Evolutionary conservation across 2,888 invertebrate species (phyloP), one percentile per base, ranked within the genome.

Genomic region (Pedicia rivosa): DNA sequence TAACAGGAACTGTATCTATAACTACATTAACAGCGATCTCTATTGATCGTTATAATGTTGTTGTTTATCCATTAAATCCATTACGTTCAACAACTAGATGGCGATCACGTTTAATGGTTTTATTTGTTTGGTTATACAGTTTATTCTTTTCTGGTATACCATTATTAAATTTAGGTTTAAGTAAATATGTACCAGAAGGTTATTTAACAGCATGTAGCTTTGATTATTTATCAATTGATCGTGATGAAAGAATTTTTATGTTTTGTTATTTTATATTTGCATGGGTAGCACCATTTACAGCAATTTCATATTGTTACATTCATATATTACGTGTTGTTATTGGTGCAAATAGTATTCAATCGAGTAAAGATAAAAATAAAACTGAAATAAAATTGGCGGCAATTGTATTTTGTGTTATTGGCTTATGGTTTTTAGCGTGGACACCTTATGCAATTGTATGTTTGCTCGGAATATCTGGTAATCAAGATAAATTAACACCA

Each of bases 191-290:
- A 12, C 83, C 86, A 5, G 87, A 87, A 56, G 86, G 83, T 2
- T 83, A 73, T 52, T 67, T 86, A 40, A 84, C 82, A 14, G 79
- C 80, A 48, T 88, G 87, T 59, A 80, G 84, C 50, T 87, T 82
- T 53, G 86, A 87, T 57, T 88, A 87, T 51, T 66, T 87, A 33
- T 73, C 79, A 2, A 68, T 71, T n/a, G 69, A 72, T 37, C 49
- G 58, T 1, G 52, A 56, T 1, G 72, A 72, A 2, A 69, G 72
- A 35, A 66, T 69, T 40, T 87, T 80, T 52, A 81, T 84, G 51
- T 68, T 83, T 45, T 55, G 70, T 5, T 80, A 80, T 54, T 83
- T 81, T 55, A 66, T 74, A 25, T 79, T 75, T 2, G 86, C 75
- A 31, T 88, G 77, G 74, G 66, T 77, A 3, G 53, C 77, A 3